Percentiles rank a stretch among this genome's conserved stretches.
phyloP scores from a whole-genome alignment of 1,140 invertebrate genomes.

The Pogonomyrmex barbatus region DNA sequence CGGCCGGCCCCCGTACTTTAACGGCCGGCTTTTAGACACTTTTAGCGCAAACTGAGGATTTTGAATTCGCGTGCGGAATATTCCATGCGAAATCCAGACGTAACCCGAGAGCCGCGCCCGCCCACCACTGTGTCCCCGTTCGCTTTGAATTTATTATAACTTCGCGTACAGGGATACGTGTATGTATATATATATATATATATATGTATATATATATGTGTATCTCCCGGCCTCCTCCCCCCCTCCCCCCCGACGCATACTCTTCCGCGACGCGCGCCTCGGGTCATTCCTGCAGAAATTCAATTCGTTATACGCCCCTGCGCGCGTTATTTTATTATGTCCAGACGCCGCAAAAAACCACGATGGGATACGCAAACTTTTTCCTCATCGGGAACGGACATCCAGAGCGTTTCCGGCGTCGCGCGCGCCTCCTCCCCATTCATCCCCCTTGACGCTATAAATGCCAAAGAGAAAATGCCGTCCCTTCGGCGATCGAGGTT shows the following conservation, averaged over 20 bases:
- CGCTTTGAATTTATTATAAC: constrained; percentile 69
- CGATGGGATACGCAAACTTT: constrained; percentile 28
- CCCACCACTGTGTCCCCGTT: constrained; percentile 50
- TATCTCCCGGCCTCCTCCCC: no score
- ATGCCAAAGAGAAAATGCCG: neutral
- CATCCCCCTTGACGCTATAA: no score
- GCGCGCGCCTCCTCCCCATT: neutral
- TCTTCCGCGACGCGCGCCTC: neutral
- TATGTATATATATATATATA: neutral
- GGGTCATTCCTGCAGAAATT: constrained; percentile 50
- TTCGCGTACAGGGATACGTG: constrained; percentile 49
- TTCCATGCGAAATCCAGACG: constrained; percentile 65
- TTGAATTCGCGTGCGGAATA: constrained; percentile 71
- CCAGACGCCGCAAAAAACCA: constrained; percentile 36
- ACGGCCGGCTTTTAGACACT: constrained; percentile 49
- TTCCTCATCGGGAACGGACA: neutral
- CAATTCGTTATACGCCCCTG: constrained; percentile 44
- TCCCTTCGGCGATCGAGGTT: neutral
- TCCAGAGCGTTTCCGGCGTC: neutral
- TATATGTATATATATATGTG: neutral
- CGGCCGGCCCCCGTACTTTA: constrained; percentile 2
- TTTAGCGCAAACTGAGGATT: constrained; percentile 48
- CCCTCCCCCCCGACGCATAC: neutral
- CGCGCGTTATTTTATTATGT: constrained; percentile 56
- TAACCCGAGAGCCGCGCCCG: constrained; percentile 7